These are phyloP conservation scores for Petrocephalus microphthalmus DNA, from an alignment of 2,113 vertebrate genomes.

Conservation along the genomic window DNA sequence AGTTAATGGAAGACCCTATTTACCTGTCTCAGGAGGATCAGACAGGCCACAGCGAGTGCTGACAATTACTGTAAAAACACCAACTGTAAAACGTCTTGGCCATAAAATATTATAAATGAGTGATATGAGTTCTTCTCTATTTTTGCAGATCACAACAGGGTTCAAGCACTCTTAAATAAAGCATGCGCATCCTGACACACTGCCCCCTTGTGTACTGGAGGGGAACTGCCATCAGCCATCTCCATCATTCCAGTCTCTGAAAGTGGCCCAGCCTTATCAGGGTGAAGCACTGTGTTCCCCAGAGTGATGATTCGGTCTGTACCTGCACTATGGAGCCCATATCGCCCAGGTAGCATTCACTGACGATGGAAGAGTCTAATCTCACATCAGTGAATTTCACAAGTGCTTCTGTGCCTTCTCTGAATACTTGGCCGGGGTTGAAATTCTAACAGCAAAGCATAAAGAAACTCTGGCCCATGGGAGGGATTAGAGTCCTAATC, in stretches of 20 bases:
- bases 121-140: neutral
- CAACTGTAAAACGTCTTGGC: neutral
- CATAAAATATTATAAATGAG: neutral
- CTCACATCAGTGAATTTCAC: neutral
- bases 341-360: constrained; percentile 64
- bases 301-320: constrained; percentile 66
- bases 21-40: neutral
- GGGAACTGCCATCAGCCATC: constrained; percentile 84
- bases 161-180: constrained; percentile 67
- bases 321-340: constrained; percentile 85
- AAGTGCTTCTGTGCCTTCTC: neutral
- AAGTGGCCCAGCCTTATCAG: constrained; percentile 82
- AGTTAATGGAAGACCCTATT: neutral
- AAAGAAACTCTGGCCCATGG: neutral
- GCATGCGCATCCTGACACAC: constrained; percentile 79
- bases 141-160: constrained; percentile 73
- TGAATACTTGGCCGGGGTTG: neutral
- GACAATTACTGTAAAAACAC: neutral
- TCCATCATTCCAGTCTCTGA: constrained; percentile 80
- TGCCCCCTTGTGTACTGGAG: constrained; percentile 68
- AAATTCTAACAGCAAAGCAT: neutral
- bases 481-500: neutral
- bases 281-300: constrained; percentile 70
- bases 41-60: neutral
- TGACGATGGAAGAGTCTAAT: neutral